These are phyloP conservation scores for Daboia siamensis DNA, from an alignment of 2,113 vertebrate species.

Conservation along the genomic window DNA sequence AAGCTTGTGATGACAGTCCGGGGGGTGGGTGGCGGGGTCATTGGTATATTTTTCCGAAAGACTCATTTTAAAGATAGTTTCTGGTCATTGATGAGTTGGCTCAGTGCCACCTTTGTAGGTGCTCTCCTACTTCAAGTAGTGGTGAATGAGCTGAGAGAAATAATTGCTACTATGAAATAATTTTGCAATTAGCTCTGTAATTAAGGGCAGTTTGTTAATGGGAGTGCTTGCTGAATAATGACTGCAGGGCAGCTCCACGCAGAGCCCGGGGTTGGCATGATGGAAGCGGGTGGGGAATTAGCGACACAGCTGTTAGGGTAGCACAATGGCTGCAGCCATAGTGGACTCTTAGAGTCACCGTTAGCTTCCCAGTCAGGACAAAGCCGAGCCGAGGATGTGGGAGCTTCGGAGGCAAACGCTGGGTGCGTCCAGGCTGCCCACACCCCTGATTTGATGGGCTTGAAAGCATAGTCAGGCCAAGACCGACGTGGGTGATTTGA, in stretches of 20 bases:
- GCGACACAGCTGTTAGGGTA: conserved; percentile 64
- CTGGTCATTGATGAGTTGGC: conserved; percentile 59
- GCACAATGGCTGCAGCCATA: conserved; percentile 60
- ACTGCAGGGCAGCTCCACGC: conserved; percentile 62
- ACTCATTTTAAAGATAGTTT: conserved; percentile 17
- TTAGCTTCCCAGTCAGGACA: conserved; percentile 70
- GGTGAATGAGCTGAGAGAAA: conserved; percentile 68
- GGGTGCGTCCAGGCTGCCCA: not conserved
- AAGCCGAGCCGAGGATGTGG: conserved; percentile 55
- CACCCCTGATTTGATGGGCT: not conserved
- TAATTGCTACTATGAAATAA: conserved; percentile 76
- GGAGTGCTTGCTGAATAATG: conserved; percentile 69
- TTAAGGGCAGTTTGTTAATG: conserved; percentile 83
- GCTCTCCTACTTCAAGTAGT: conserved; percentile 65
- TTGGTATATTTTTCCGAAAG: conserved; percentile 16
- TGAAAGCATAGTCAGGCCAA: not conserved
- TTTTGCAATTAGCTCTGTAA: conserved; percentile 76
- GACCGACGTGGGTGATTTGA: not conserved
- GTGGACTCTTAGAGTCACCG: conserved; percentile 55
- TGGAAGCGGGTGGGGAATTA: conserved; percentile 55
- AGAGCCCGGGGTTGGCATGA: conserved; percentile 53
- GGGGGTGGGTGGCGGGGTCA: not conserved
- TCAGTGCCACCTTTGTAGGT: conserved; percentile 50
- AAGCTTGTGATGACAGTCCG: too few species aligned
- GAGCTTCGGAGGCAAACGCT: conserved; percentile 24